Evolutionary conservation across 2,797 vertebrate species (phyloP), one percentile per base, ranked within the genome.

Genomic region (Chloroceryle amazona): DNA sequence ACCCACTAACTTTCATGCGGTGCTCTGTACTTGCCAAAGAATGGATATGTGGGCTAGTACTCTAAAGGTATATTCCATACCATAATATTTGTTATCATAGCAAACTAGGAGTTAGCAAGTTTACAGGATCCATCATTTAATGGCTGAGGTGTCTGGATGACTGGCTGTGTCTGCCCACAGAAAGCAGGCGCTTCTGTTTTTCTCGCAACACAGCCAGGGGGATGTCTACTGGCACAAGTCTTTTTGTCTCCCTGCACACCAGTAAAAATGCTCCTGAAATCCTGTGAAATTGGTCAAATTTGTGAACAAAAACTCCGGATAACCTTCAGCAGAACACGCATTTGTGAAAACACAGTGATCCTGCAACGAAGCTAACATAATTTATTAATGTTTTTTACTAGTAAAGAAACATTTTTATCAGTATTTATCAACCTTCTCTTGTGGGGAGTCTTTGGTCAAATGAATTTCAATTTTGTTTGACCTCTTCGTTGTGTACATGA

Each of bases 201-300:
- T 46, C 37, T 90, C 0, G 0, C 29, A 78, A 4, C 0, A 3
- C n/a, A 73, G 55, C 23, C 37, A 66, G 51, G 51, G 78, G 66
- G 67, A 66, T 65, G 31, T 37, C 13, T 49, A 41, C 6, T 13
- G 22, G 17, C 39, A 86, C 33, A 10, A 49, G 33, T 31, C 42
- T 67, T 4, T 23, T 22, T 9, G 15, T 6, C 10, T 10, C 17
- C 10, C 26, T 31, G 19, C 1, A 8, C 21, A 63, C 8, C 29
- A 55, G 17, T 31, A 55, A 55, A 80, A 93, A 68, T 10, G 9
- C 6, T 55, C 10, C 29, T 3, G 1, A 60, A 81, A 49, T 67
- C n/a, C 20, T n/a, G 49, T 41, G 13, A 44, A 72, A 70, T 16
- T 28, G 17, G 58, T 62, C 11, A 20, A 12, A 44, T 62, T 58